Base-by-base conservation (phyloP, 2,888 invertebrate species). In the Andrena chrysosceles region DNA sequence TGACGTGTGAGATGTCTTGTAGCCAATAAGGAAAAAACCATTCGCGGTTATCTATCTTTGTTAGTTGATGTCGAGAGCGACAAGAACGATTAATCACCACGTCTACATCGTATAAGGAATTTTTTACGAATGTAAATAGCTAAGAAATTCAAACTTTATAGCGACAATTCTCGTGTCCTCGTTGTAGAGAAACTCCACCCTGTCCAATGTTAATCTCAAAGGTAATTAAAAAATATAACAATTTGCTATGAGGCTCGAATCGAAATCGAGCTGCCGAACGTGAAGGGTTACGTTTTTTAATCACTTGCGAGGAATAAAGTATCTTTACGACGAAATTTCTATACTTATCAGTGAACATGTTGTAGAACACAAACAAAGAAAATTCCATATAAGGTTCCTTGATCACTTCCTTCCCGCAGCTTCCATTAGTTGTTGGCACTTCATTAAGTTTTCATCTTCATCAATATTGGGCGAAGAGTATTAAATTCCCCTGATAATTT, bases 71-170 rank as follows among this genome's bases (percentile, higher is more conserved):
- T n/a, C 48, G 31, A 13, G 16, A 29, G 23, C 29, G 20, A 31
- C 10, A 42, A 10, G 60, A 23, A 52, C 8, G 20, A 23, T 49
- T 59, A 73, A 49, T 2, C 35, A 10, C 33, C 31, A n/a, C 16
- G 31, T 75, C 23, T 66, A 75, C 69, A 56, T n/a, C 20, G 64
- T 75, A 59, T 42, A 75, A 70, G 20, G 23, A 8, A 66, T 82
- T 82, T 82, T 82, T 70, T 82, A 81, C 82, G n/a, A 64, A 54
- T 82, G 82, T 82, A 82, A 48, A 82, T 81, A 74, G 26, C 20
- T 74, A 69, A 73, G 56, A 10, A 74, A 60, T 20, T 56, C 8
- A 29, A 20, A 75, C 42, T 64, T 68, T 77, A 68, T 63, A 63
- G 67, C 52, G 31, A 56, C 35, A 33, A 66, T 26, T 66, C 52